Percentiles rank a stretch among this genome's conserved stretches.
phyloP scores from a whole-genome alignment of 2,888 invertebrate species.

The Erpobdella octoculata region DNA sequence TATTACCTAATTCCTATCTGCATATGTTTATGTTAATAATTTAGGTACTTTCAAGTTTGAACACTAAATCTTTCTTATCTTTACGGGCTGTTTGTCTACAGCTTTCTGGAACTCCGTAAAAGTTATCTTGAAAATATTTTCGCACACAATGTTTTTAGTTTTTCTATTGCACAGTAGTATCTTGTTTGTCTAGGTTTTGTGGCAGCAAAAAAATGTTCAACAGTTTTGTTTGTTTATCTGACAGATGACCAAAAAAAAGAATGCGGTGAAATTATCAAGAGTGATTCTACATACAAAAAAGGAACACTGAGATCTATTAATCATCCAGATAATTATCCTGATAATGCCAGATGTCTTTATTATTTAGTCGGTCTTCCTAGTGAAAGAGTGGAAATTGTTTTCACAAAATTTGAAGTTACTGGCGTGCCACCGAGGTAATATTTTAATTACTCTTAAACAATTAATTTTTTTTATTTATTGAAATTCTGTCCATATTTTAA shows the following conservation, averaged over 20 bases:
- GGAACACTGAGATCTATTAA: constrained; percentile 45
- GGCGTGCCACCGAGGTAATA: constrained; percentile 84
- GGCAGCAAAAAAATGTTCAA: too few relatives aligned
- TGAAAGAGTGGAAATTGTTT: constrained; percentile 82
- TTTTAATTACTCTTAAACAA: neutral
- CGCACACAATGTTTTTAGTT: too few relatives aligned
- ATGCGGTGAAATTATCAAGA: neutral
- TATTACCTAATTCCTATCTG: too few relatives aligned
- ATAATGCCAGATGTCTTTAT: constrained; percentile 60
- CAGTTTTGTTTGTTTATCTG: too few relatives aligned
- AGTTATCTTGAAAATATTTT: too few relatives aligned
- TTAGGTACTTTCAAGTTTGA: too few relatives aligned
- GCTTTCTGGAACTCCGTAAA: too few relatives aligned
- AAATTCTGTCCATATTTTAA: neutral
- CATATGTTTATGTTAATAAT: too few relatives aligned
- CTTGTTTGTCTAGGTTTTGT: too few relatives aligned
- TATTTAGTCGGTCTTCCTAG: constrained; percentile 85
- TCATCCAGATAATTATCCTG: constrained; percentile 44
- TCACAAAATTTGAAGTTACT: constrained; percentile 79
- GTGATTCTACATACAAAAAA: constrained; percentile 28
- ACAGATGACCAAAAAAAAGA: neutral
- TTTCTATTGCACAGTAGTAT: too few relatives aligned
- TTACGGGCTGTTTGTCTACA: too few relatives aligned
- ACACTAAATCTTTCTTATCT: too few relatives aligned
- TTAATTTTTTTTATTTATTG: neutral